Conservation (phyloP, 2,113 vertebrate species). For the Alexandromys fortis region DNA sequence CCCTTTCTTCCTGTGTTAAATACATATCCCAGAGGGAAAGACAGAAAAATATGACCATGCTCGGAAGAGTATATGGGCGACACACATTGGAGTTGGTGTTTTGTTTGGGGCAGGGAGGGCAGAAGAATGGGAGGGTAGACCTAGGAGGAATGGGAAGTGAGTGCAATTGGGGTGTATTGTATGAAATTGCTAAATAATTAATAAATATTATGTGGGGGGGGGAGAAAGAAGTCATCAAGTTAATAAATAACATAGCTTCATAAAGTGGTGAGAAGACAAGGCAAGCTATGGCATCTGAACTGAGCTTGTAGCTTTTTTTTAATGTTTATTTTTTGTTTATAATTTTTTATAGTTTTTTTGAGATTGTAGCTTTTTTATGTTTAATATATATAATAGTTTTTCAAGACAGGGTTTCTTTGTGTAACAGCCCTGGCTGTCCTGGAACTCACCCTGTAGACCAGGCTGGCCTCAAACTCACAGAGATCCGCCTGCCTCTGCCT, state of each 20-base stretch:
- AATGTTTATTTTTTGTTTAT: no score
- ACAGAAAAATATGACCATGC: neutral
- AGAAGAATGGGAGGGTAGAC: neutral
- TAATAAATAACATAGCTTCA: neutral
- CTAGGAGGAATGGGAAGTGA: neutral
- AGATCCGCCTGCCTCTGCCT: no score
- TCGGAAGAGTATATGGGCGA: neutral
- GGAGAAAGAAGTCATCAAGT: neutral
- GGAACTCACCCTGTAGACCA: no score
- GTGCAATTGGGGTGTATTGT: neutral
- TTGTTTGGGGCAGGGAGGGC: neutral
- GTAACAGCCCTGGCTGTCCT: no score
- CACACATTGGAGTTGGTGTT: neutral
- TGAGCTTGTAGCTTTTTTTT: neutral
- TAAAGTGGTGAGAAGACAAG: neutral
- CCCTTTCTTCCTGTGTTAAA: neutral
- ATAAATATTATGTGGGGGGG: neutral
- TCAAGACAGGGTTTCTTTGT: no score
- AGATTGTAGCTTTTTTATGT: no score
- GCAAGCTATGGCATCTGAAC: neutral
- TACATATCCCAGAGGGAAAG: neutral
- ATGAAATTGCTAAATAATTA: neutral
- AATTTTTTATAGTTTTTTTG: no score
- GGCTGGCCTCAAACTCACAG: no score
- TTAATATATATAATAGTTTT: no score